A percentile compares a stretch with the other conserved stretches of the same genome.
These are phyloP conservation scores for Enteromius treurensis DNA, from an alignment of 2,797 vertebrate genomes.

Conservation along the genomic window DNA sequence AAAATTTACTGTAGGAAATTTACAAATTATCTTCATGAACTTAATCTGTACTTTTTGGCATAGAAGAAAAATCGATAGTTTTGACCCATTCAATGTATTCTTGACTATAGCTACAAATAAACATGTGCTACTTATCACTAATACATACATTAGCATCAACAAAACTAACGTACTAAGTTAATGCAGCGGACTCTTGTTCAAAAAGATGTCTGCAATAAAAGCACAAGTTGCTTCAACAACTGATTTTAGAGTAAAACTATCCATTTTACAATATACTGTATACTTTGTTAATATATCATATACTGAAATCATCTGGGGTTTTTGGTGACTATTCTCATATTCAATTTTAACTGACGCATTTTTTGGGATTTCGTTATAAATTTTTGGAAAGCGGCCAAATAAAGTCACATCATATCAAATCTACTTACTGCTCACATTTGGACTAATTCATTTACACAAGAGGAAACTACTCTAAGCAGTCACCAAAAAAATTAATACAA, in stretches of 20 bases:
- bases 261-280: not conserved
- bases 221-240: not conserved
- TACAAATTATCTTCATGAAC: too few relatives aligned
- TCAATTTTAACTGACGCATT: not conserved
- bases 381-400: not conserved
- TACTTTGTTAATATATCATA: not conserved
- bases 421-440: not conserved
- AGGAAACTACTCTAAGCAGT: conserved; percentile 8
- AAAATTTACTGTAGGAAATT: too few relatives aligned
- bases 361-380: not conserved
- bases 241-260: not conserved
- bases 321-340: not conserved
- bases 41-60: too few relatives aligned
- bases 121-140: too few relatives aligned
- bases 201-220: not conserved
- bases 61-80: too few relatives aligned
- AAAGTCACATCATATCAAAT: not conserved
- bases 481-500: not conserved
- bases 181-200: not conserved
- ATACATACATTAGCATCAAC: not conserved
- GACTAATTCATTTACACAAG: not conserved
- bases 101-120: too few relatives aligned
- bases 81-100: too few relatives aligned
- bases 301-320: not conserved
- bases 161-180: not conserved